Evolutionary conservation across 37 sponge, comb jelly and placozoan genomes (phyloP).

Genomic region (Aplysina aerophoba): DNA sequence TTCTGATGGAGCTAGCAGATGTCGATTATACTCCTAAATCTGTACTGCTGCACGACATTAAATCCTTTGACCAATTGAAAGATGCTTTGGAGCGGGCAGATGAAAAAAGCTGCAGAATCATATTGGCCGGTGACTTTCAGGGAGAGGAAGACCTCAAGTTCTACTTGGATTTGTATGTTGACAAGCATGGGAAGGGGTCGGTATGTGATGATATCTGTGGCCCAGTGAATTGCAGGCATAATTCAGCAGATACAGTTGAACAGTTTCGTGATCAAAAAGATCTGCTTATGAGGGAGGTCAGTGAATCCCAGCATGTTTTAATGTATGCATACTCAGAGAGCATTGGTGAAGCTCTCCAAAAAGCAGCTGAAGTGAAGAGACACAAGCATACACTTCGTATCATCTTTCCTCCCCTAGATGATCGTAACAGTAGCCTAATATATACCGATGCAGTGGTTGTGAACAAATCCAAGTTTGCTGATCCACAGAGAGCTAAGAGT

Average conservation of each 20-base stretch:
- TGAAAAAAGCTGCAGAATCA: neutral
- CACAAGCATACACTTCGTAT: conserved; percentile 2
- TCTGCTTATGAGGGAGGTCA: neutral
- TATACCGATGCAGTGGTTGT: conserved; percentile 53
- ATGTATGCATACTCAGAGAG: conserved; percentile 45
- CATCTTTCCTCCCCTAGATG: conserved; percentile 33
- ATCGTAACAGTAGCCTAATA: conserved; percentile 7
- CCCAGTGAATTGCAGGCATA: conserved; percentile 3
- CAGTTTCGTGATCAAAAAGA: conserved; percentile 9
- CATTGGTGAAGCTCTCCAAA: conserved; percentile 33
- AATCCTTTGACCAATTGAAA: conserved; percentile 30
- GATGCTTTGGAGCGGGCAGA: conserved; percentile 15
- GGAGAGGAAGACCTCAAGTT: conserved; percentile 34
- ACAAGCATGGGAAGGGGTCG: neutral
- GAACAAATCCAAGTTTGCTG: conserved; percentile 44
- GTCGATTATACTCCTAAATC: neutral
- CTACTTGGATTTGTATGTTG: conserved; percentile 43
- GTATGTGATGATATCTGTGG: conserved; percentile 32
- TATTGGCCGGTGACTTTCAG: conserved; percentile 35
- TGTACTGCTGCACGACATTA: conserved; percentile 32
- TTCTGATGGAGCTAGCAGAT: conserved; percentile 39
- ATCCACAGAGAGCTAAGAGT: neutral
- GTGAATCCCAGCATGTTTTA: neutral
- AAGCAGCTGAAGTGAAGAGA: neutral
- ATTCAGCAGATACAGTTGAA: conserved; percentile 12